Conservation (phyloP, 2,888 invertebrate genomes). For the Callyntrura guangdongensis region DNA sequence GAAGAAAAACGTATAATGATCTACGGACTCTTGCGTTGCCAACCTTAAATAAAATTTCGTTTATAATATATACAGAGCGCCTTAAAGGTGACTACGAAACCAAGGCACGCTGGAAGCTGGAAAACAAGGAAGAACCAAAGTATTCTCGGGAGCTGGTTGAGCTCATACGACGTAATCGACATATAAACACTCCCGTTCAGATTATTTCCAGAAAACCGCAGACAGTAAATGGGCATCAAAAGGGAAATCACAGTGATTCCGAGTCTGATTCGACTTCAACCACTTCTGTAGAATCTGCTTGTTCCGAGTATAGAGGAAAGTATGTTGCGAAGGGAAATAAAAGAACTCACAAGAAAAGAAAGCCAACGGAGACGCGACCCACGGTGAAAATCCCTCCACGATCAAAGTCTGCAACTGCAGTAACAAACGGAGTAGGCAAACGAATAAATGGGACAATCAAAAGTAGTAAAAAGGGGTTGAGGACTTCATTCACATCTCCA, state of each 20-base stretch:
- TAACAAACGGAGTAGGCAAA: neutral
- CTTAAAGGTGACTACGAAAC: slow-evolving; percentile 20
- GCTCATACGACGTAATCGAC: neutral
- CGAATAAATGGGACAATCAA: neutral
- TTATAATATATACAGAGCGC: neutral
- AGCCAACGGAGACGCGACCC: neutral
- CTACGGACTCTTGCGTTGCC: neutral
- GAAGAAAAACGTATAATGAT: neutral
- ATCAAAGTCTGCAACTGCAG: neutral
- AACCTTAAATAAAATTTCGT: neutral
- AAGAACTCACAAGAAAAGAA: neutral
- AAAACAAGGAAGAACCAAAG: slow-evolving; percentile 34
- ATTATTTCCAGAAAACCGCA: neutral
- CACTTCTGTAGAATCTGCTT: neutral
- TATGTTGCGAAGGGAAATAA: neutral
- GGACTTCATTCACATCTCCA: neutral
- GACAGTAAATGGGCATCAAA: neutral
- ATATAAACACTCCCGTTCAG: neutral
- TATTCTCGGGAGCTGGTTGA: neutral
- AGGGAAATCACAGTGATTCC: neutral
- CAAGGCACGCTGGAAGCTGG: neutral
- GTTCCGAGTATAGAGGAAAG: neutral
- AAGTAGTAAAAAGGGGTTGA: neutral
- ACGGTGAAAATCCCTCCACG: neutral
- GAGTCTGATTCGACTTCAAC: neutral